Conservation (phyloP, 1,140 invertebrate species). For the Heliothis subflexa region DNA sequence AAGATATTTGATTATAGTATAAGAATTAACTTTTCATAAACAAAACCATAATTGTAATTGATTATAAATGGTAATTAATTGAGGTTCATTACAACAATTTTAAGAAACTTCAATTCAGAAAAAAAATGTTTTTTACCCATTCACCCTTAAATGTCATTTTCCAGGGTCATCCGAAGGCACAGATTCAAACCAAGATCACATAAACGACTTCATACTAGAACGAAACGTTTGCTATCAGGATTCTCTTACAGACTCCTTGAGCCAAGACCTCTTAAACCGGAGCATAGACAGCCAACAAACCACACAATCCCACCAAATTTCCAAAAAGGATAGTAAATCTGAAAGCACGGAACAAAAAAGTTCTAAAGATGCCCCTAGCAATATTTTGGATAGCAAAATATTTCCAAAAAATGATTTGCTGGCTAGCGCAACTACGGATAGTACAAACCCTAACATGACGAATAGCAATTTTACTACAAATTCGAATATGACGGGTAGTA, state of each 20-base stretch:
- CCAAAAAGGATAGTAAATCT: conserved; percentile 74
- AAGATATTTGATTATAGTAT: too few species aligned
- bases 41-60: too few species aligned
- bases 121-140: not conserved
- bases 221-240: conserved; percentile 85
- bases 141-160: not conserved
- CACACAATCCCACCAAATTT: conserved; percentile 61
- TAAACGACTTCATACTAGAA: conserved; percentile 84
- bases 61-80: too few species aligned
- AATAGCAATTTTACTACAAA: conserved; percentile 83
- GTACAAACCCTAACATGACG: conserved; percentile 79
- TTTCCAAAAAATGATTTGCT: conserved; percentile 67
- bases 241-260: conserved; percentile 81
- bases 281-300: conserved; percentile 74
- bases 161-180: conserved; percentile 77
- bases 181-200: conserved; percentile 78
- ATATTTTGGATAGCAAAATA: conserved; percentile 78
- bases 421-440: conserved; percentile 76
- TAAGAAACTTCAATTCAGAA: too few species aligned
- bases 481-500: conserved; percentile 82
- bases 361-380: conserved; percentile 77
- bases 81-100: too few species aligned
- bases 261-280: conserved; percentile 78
- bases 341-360: conserved; percentile 81
- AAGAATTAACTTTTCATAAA: too few species aligned